Evolutionary conservation across 92 coral and sea anemone genomes (phyloP).

Genomic region (Zoanthus solanderi): DNA sequence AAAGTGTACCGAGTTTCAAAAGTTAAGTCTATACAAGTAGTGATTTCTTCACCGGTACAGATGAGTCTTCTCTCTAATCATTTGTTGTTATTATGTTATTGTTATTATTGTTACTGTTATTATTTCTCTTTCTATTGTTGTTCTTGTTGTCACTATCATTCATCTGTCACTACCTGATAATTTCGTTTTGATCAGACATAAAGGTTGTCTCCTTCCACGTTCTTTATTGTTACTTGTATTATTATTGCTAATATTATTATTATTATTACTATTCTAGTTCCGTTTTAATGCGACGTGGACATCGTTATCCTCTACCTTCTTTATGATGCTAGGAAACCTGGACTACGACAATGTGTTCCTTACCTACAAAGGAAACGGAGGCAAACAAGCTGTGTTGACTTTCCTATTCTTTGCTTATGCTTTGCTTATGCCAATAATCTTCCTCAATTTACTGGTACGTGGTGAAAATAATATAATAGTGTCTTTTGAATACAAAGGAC

Average conservation of each 20-base stretch:
- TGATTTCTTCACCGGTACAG: too few species aligned
- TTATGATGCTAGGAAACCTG: constrained; percentile 91
- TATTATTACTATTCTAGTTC: not conserved
- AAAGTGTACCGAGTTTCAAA: too few species aligned
- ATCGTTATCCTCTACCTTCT: constrained; percentile 88
- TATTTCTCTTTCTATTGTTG: not conserved
- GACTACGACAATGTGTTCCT: constrained; percentile 81
- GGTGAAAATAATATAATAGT: too few species aligned
- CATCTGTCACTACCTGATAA: not conserved
- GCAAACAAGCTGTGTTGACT: constrained; percentile 68
- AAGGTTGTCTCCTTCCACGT: too few species aligned
- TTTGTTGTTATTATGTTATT: not conserved
- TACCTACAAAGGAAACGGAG: constrained; percentile 47
- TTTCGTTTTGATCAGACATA: too few species aligned
- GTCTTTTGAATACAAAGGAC: too few species aligned
- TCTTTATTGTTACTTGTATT: not conserved
- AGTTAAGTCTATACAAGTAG: too few species aligned
- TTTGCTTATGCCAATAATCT: constrained; percentile 91
- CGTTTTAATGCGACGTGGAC: constrained; percentile 64
- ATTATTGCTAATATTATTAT: not conserved
- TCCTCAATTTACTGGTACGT: constrained; percentile 90
- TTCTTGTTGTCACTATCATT: too few species aligned
- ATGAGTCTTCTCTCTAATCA: too few species aligned
- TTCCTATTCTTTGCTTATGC: constrained; percentile 79
- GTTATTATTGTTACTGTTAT: not conserved